A percentile compares a stretch with the other conserved stretches of the same genome.
These are phyloP conservation scores for Agriopis marginaria DNA, from an alignment of 2,888 invertebrate species.

Conservation along the genomic window DNA sequence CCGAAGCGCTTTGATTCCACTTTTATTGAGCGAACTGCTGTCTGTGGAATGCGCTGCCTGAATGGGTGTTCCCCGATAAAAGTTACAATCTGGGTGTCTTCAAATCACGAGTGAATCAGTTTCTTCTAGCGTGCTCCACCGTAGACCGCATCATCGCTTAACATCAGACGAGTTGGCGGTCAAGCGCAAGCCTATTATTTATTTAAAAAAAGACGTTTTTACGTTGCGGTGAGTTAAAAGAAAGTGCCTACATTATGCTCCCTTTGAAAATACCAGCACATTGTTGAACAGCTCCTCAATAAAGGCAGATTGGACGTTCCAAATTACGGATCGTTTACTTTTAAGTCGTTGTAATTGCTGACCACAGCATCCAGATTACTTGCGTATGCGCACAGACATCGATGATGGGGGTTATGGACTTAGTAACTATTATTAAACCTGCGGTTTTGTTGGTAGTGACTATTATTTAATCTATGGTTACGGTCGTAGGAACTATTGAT, in stretches of 20 bases:
- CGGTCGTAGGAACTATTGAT: constrained; percentile 18
- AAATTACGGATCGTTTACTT: constrained; percentile 79
- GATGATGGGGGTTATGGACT: constrained; percentile 19
- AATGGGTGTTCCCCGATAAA: no score
- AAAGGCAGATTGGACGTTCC: constrained; percentile 65
- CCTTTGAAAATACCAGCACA: constrained; percentile 39
- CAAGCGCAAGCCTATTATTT: no score
- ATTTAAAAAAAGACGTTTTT: no score
- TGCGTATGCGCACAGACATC: constrained; percentile 49
- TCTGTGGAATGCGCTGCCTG: no score
- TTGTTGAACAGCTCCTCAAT: constrained; percentile 49
- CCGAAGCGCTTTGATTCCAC: no score
- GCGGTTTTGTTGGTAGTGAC: constrained; percentile 53
- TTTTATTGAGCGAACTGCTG: no score
- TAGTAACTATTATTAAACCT: constrained; percentile 44
- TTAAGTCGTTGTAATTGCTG: constrained; percentile 79
- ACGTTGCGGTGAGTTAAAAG: constrained; percentile 26
- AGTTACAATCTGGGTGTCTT: no score
- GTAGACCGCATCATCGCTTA: no score
- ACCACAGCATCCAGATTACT: constrained; percentile 72
- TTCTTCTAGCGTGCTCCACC: no score
- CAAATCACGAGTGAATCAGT: no score
- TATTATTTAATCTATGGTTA: constrained; percentile 48
- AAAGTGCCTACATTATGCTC: constrained; percentile 17
- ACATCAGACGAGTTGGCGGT: no score